Conservation (phyloP, 2,888 invertebrate genomes). For the Leptinotarsa haldemani region DNA sequence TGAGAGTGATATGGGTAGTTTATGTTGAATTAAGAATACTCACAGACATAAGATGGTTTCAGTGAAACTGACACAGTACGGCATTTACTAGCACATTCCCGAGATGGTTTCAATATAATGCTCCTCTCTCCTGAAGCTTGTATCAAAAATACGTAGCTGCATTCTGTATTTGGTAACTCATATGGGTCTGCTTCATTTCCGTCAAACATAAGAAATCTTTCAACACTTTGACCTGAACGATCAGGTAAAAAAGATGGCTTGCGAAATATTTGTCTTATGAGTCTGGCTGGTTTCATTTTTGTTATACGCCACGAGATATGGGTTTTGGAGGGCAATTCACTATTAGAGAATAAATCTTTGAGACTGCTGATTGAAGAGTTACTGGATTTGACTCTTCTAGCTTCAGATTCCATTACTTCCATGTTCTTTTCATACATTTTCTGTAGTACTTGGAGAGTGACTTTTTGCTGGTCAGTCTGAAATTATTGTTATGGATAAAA, state of each 20-base stretch:
- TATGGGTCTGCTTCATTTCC: conserved; percentile 76
- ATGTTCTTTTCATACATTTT: conserved; percentile 72
- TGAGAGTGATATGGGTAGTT: neutral
- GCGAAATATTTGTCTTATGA: conserved; percentile 78
- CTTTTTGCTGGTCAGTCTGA: conserved; percentile 71
- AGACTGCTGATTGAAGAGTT: conserved; percentile 52
- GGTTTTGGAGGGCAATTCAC: conserved; percentile 51
- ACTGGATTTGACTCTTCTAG: conserved; percentile 69
- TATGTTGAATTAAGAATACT: conserved; percentile 62
- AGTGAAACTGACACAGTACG: conserved; percentile 78
- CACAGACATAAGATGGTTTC: conserved; percentile 80
- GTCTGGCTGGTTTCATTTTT: conserved; percentile 78
- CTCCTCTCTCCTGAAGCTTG: conserved; percentile 80
- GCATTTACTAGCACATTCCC: conserved; percentile 80
- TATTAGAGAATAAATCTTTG: conserved; percentile 52
- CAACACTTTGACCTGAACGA: conserved; percentile 80
- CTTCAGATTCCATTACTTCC: conserved; percentile 73
- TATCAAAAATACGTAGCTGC: conserved; percentile 81
- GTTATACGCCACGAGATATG: conserved; percentile 78
- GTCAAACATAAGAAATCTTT: conserved; percentile 78
- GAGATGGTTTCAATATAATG: conserved; percentile 80
- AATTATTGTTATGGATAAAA: conserved; percentile 46
- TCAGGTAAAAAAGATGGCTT: conserved; percentile 74
- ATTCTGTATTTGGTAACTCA: conserved; percentile 82
- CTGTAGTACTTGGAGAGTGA: conserved; percentile 70